Percentiles rank a stretch among this genome's conserved stretches.
phyloP scores from a whole-genome alignment of 2,888 invertebrate species.

The Conistra vaccinii region DNA sequence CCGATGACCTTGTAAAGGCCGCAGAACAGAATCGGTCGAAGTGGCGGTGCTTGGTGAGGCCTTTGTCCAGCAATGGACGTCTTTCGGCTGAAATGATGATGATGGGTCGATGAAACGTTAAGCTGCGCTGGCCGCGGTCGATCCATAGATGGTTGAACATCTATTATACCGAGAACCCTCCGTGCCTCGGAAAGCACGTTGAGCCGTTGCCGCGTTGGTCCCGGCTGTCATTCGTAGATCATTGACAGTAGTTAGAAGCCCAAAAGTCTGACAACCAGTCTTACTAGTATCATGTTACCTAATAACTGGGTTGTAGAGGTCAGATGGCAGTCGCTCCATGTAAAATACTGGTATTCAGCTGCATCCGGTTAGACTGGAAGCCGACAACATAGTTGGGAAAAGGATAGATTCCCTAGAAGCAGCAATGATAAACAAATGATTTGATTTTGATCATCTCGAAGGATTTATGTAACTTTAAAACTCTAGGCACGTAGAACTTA shows the following conservation, averaged over 20 bases:
- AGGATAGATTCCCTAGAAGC: neutral
- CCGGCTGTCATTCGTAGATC: neutral
- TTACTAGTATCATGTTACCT: neutral
- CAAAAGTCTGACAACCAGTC: neutral
- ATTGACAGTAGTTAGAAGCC: no score
- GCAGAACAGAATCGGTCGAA: no score
- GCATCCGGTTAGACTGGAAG: neutral
- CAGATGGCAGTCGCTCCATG: neutral
- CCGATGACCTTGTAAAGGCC: no score
- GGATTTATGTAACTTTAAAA: constrained; percentile 15
- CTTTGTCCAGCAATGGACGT: no score
- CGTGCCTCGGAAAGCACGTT: neutral
- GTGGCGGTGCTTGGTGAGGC: no score
- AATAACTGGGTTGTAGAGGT: neutral
- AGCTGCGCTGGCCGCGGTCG: neutral
- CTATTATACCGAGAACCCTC: neutral
- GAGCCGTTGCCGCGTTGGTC: neutral
- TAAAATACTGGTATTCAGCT: neutral
- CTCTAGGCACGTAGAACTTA: constrained; percentile 22
- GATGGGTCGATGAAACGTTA: neutral
- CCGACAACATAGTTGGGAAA: neutral
- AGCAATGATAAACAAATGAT: no score
- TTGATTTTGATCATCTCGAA: constrained; percentile 25
- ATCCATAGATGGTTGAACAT: neutral
- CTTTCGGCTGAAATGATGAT: no score